Base-by-base conservation (phyloP, 2,888 invertebrate genomes). In the Eugnorisma glareosa region DNA sequence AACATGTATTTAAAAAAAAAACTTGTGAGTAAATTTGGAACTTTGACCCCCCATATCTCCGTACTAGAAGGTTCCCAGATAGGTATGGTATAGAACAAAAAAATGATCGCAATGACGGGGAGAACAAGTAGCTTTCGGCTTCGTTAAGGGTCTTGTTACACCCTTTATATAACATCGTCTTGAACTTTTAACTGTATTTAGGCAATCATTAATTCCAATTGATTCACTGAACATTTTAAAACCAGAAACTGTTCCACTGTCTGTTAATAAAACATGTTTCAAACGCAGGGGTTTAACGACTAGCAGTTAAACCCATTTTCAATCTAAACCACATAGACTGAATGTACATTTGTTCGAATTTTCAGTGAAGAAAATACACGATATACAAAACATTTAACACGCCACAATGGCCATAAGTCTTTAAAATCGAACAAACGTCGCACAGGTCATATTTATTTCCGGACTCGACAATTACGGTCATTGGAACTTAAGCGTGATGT, bases 401-500 rank as follows among this genome's bases (percentile, higher is more conserved):
- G 43, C 40, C 64, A 59, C 72, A 59, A 51, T 70, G 51, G 66
- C 48, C 67, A 57, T 75, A 75, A 77, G 51, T 74, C 72, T 84
- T 77, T 75, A 63, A 90, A 90, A 91, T 92, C 88, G 90, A 90
- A 91, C 87, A 84, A 85, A 84, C 85, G 87, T 89, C 89, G 87
- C 86, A 85, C 83, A 82, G 84, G 83, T 87, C 85, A 90, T 92
- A 92, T 93, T 93, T 93, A 93, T 91, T 93, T 92, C 89, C 84
- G 90, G 87, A 91, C 90, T 91, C 92, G 89, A 94, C 94, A 95
- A 95, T 95, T 93, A 94, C 94, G 93, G 94, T 94, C 93, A 95
- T 93, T 95, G 91, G 91, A 93, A 93, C 92, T 93, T 93, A 91
- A 94, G 93, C 95, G 94, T 94, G 93, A 95, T 94, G 94, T 95